phyloP scores from a whole-genome alignment of 1,140 invertebrate genomes.

The Bradysia coprophila region DNA sequence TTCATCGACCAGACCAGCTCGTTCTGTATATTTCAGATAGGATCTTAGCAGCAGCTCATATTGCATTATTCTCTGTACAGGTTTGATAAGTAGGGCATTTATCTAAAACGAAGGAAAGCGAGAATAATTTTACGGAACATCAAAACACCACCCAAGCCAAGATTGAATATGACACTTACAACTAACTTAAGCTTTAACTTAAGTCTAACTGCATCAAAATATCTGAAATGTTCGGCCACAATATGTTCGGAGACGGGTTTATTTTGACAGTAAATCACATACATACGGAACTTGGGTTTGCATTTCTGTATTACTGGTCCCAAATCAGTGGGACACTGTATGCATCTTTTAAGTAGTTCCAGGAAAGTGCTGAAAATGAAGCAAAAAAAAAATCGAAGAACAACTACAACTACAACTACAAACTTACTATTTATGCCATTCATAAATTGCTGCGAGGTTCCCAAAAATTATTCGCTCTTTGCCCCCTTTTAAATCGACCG shows the following conservation, averaged over 20 bases:
- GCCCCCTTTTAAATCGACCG: constrained; percentile 71
- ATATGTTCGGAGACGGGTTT: constrained; percentile 97
- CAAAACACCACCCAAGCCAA: neutral
- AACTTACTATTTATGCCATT: constrained; percentile 96
- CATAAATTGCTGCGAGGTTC: constrained; percentile 94
- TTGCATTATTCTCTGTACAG: constrained; percentile 95
- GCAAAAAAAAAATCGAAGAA: constrained; percentile 2
- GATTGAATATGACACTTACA: constrained; percentile 17
- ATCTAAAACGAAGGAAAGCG: constrained; percentile 53
- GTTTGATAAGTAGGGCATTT: constrained; percentile 92
- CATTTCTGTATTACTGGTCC: constrained; percentile 69
- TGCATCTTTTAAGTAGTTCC: constrained; percentile 70
- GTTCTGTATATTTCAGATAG: constrained; percentile 56
- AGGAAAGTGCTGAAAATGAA: constrained; percentile 53
- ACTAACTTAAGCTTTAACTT: constrained; percentile 84
- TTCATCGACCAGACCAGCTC: constrained; percentile 39
- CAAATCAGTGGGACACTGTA: constrained; percentile 68
- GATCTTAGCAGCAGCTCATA: constrained; percentile 90
- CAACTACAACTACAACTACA: neutral
- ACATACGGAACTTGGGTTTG: constrained; percentile 85
- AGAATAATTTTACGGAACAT: too few relatives aligned
- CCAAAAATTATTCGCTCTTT: constrained; percentile 98
- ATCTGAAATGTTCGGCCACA: constrained; percentile 82
- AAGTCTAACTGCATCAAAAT: constrained; percentile 87
- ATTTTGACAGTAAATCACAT: constrained; percentile 97